A percentile compares a stretch with the other conserved stretches of the same genome.
Conservation (phyloP, 2,113 vertebrate genomes). For the Varanus komodoensis region DNA sequence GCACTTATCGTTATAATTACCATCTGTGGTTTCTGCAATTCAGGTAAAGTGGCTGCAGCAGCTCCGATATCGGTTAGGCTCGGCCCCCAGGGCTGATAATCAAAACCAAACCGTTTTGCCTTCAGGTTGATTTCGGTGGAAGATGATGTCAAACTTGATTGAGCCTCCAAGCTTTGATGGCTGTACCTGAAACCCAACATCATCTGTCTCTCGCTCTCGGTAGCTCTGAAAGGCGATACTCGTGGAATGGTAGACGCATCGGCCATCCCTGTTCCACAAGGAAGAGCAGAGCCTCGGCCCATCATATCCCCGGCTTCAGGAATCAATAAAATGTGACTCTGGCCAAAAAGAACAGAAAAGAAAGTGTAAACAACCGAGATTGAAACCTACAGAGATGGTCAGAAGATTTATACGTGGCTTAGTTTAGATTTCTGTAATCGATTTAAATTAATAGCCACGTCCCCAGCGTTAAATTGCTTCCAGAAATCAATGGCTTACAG, state of each 20-base stretch:
- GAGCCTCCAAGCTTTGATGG: constrained; percentile 67
- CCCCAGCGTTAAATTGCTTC: constrained; percentile 69
- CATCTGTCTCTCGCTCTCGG: constrained; percentile 70
- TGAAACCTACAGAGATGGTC: constrained; percentile 60
- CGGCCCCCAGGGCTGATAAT: constrained; percentile 70
- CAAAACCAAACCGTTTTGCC: constrained; percentile 77
- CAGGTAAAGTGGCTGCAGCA: constrained; percentile 77
- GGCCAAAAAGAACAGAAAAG: background rate
- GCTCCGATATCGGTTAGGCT: constrained; percentile 63
- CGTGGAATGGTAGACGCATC: constrained; percentile 45
- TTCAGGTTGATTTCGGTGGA: constrained; percentile 62
- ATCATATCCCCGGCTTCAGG: constrained; percentile 51
- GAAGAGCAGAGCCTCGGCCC: background rate
- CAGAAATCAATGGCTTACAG: constrained; percentile 65
- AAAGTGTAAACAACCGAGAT: constrained; percentile 63
- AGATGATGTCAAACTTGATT: constrained; percentile 75
- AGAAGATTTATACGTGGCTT: constrained; percentile 73
- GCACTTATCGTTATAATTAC: constrained; percentile 82
- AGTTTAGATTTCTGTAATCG: constrained; percentile 76
- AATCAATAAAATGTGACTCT: constrained; percentile 63
- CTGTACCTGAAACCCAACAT: constrained; percentile 69
- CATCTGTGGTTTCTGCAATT: constrained; percentile 75
- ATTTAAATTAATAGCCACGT: constrained; percentile 73
- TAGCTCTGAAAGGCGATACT: constrained; percentile 73
- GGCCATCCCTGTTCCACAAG: constrained; percentile 25